Base-by-base conservation (phyloP, 1,140 invertebrate genomes). In the Fopius arisanus region DNA sequence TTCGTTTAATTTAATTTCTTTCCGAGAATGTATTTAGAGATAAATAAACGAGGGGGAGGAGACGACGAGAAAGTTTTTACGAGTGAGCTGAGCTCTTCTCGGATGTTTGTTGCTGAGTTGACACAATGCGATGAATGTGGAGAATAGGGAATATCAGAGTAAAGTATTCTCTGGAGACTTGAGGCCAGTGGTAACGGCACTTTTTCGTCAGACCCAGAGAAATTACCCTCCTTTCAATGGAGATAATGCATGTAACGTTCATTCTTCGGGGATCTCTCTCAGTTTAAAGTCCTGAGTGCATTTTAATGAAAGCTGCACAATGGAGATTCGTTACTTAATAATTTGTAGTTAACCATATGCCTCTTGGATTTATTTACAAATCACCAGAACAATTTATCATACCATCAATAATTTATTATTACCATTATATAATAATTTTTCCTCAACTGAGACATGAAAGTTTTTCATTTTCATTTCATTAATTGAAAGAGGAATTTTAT, bases 121-220 rank as follows among this genome's bases (percentile, higher is more conserved):
- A 68, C 33, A 68, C 66, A 68, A 68, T 40, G 66, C 40, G 23
- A 14, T 66, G 63, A 66, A 66, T 68, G 21, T 23, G 37, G 37
- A 41, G 66, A 68, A 43, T 29, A 31, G 33, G 28, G 31, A 14
- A 33, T 67, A 67, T 67, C 33, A 37, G 33, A n/a, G 29, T 40
- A 2, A 7, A 40, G 33, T 19, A 41, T 40, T 43, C 66, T 68
- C 37, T 12, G 29, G 63, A 21, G 63, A 66, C 14, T 31, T 31
- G 29, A 66, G 19, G 65, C 37, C 66, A 68, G 66, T 68, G 40
- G 66, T 68, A 68, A 68, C 21, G 66, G 10, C 33, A 43, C 66
- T 68, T 43, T 68, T 68, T 68, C 66, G 66, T 68, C 66, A 68
- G 66, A 68, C 66, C 43, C 16, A 48, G 43, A 48, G 43, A 48